phyloP scores from a whole-genome alignment of 2,888 invertebrate genomes.

The Strigamia transsilvanica region DNA sequence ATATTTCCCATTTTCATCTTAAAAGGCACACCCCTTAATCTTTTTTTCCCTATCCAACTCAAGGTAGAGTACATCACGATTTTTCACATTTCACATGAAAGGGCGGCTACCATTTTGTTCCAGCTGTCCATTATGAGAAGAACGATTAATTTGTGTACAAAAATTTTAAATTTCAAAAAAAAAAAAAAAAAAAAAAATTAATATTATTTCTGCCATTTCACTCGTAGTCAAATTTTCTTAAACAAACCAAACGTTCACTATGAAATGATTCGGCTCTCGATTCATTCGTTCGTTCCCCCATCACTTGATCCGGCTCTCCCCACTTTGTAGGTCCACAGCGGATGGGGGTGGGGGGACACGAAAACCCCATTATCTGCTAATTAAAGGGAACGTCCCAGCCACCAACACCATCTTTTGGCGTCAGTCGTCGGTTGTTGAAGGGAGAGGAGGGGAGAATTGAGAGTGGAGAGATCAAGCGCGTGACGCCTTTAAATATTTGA shows the following conservation, averaged over 20 bases:
- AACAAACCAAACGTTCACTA: too few species aligned
- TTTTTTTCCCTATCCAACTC: neutral
- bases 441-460: constrained; percentile 13
- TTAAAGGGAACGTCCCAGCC: constrained; percentile 40
- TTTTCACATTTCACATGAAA: neutral
- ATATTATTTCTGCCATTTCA: too few species aligned
- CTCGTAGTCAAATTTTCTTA: too few species aligned
- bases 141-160: neutral
- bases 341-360: constrained; percentile 5
- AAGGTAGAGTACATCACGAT: neutral
- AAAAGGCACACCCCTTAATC: neutral
- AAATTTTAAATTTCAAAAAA: neutral
- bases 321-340: neutral
- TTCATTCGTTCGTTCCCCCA: neutral
- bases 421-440: constrained; percentile 11
- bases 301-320: neutral
- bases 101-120: neutral
- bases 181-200: neutral
- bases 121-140: neutral
- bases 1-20: neutral
- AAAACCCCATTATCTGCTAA: constrained; percentile 36
- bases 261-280: too few species aligned
- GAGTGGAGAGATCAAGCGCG: constrained; percentile 8
- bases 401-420: constrained; percentile 6
- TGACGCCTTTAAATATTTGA: constrained; percentile 12